Evolutionary conservation across 2,113 vertebrate genomes (phyloP), one percentile per base, ranked within the genome.

Genomic region (Regulus satrapa): DNA sequence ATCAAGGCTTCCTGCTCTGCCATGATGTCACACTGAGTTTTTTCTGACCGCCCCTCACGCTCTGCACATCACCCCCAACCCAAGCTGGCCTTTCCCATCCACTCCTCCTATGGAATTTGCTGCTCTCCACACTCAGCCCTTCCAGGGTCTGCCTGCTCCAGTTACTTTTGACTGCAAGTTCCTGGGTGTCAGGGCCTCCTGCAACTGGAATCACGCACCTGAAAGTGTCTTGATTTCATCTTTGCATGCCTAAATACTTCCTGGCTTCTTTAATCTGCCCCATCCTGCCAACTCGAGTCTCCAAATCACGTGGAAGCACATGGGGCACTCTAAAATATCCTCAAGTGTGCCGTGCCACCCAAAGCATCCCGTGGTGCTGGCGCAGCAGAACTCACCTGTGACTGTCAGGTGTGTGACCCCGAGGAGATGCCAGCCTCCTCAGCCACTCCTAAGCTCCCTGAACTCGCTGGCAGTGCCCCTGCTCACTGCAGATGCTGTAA

Each of bases 401-500:
- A 31, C 28, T 62, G 52, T 18, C 85, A 88, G 74, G 26, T 18
- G n/a, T 4, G 66, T 6, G 54, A 85, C 41, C 31, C 74, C 71
- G 46, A 24, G 0, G 1, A 88, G 36, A 59, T 31, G 55, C n/a
- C 88, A 79, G 58, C n/a, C 74, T 79, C 31, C 78, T 64, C 55
- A 62, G 68, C 43, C 73, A 34, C 64, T 92, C 40, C 3, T 13
- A 59, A 52, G n/a, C 48, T 89, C 85, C 56, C 54, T 75, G 51
- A 38, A 63, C 61, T 64, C 17, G 1, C 63, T 77, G 74, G 69
- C 76, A 76, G 64, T 32, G 63, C 61, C 89, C 41, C 36, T 1
- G 9, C 48, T 66, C 85, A n/a, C 69, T 93, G 94, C 91, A 89
- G 94, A 76, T 87, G 38, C 54, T 34, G 36, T 92, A 85, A 95